A percentile compares a stretch with the other conserved stretches of the same genome.
Conservation (phyloP, 2,797 vertebrate species). For the Vireo griseus region DNA sequence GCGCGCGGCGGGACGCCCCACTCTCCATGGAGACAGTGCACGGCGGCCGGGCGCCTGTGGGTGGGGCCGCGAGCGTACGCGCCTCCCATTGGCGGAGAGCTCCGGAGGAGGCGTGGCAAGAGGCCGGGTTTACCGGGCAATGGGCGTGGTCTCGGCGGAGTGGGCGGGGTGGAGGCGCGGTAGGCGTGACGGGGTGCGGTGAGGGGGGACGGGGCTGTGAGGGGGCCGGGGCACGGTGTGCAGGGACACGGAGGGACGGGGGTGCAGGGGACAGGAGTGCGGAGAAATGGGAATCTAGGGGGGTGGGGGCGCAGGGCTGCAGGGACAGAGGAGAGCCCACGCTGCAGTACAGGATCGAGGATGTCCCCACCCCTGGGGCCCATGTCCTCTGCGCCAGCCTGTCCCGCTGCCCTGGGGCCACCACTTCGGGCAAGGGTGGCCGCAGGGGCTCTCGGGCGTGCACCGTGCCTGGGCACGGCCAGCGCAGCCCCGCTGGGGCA, state of each 20-base stretch:
- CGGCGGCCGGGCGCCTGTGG: background rate
- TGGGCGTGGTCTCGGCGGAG: rapidly evolving
- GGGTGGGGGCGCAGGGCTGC: too few species aligned
- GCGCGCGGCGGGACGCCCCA: background rate
- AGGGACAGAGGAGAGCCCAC: rapidly evolving
- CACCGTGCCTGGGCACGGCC: too few species aligned
- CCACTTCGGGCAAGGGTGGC: background rate
- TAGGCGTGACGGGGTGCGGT: rapidly evolving
- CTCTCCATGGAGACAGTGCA: background rate
- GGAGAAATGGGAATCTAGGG: too few species aligned
- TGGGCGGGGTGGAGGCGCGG: rapidly evolving
- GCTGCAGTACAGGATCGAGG: too few species aligned
- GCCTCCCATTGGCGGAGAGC: background rate
- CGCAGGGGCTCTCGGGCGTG: rapidly evolving
- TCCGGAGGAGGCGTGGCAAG: rapidly evolving
- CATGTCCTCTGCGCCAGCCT: rapidly evolving
- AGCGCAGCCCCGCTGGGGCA: too few species aligned
- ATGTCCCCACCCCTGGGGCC: too few species aligned
- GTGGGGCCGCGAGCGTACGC: rapidly evolving
- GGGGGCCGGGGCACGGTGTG: background rate
- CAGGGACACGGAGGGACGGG: background rate
- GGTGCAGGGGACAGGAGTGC: background rate
- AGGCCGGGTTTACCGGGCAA: rapidly evolving
- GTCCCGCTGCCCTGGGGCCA: rapidly evolving
- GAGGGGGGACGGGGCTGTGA: background rate